Conservation (phyloP, 2,888 invertebrate species). For the Augiades crinisus region DNA sequence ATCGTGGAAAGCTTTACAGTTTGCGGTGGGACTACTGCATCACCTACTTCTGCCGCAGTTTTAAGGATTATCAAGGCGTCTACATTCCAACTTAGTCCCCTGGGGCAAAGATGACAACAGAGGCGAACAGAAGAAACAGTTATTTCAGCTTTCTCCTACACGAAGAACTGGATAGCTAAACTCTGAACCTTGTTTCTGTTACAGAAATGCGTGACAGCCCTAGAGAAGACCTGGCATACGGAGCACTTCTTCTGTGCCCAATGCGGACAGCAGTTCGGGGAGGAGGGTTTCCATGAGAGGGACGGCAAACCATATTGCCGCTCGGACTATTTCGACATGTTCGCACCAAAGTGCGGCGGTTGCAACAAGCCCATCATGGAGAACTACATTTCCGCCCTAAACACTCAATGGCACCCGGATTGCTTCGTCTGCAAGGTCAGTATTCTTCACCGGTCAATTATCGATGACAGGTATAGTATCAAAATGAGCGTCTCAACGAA, state of each 20-base stretch:
- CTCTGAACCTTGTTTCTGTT: constrained; percentile 46
- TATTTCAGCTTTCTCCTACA: too few relatives aligned
- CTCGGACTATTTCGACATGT: constrained; percentile 98
- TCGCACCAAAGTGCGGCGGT: constrained; percentile 98
- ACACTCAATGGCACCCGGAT: constrained; percentile 99
- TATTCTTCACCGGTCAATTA: constrained; percentile 37
- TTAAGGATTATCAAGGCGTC: too few relatives aligned
- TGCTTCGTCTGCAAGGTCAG: constrained; percentile 99
- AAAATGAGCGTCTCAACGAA: constrained; percentile 35
- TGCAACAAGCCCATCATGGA: constrained; percentile 98
- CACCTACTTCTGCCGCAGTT: too few relatives aligned
- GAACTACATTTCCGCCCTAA: constrained; percentile 98
- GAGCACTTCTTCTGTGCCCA: constrained; percentile 99
- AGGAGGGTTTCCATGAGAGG: constrained; percentile 98
- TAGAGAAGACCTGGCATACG: constrained; percentile 99
- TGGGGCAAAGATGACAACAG: too few relatives aligned
- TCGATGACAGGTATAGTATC: constrained; percentile 37
- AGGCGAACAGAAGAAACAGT: too few relatives aligned
- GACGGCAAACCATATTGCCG: constrained; percentile 98
- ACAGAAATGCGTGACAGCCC: constrained; percentile 98
- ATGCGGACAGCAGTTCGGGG: constrained; percentile 98
- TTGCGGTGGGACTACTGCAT: too few relatives aligned
- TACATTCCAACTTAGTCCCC: too few relatives aligned
- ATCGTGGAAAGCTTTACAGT: too few relatives aligned
- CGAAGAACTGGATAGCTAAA: too few relatives aligned